Percentiles rank a stretch among this genome's conserved stretches.
These are phyloP conservation scores for Papilio polytes DNA, from an alignment of 1,140 invertebrate species.

Conservation along the genomic window DNA sequence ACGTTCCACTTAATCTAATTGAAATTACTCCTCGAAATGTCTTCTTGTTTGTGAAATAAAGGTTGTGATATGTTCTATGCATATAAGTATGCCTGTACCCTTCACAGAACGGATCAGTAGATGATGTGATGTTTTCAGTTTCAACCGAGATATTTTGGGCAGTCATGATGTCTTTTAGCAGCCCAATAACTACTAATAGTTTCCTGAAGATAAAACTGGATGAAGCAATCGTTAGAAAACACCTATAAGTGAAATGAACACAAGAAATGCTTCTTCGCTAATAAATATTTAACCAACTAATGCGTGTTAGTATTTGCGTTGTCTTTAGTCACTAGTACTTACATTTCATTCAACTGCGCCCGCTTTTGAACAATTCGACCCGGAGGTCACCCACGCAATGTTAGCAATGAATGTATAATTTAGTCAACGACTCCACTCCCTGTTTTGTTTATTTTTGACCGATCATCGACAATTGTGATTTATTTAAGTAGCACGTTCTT, in stretches of 20 bases:
- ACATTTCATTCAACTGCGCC: slow-evolving; percentile 4
- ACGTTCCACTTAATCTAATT: not conserved
- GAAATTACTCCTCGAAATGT: not conserved
- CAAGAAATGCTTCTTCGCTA: not conserved
- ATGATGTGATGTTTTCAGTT: not conserved
- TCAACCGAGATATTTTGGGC: not conserved
- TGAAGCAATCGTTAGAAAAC: not conserved
- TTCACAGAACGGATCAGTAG: not conserved
- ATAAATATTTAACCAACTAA: not conserved
- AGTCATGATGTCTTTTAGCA: not conserved
- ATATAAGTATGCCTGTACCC: too few species aligned
- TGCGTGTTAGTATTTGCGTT: not conserved
- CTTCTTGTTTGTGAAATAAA: not conserved
- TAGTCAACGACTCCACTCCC: not conserved
- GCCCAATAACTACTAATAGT: too few species aligned
- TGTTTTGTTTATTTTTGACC: slow-evolving; percentile 1
- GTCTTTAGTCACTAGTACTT: not conserved
- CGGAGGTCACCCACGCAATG: slow-evolving; percentile 19
- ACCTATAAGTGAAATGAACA: not conserved
- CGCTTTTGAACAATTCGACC: slow-evolving; percentile 18
- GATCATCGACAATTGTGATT: slow-evolving; percentile 16
- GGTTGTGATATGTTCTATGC: not conserved
- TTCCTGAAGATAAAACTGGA: not conserved
- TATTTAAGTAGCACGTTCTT: not conserved
- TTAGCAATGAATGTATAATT: slow-evolving; percentile 24